These are phyloP conservation scores for Pantherophis guttatus DNA, from an alignment of 2,113 vertebrate species.

Conservation along the genomic window DNA sequence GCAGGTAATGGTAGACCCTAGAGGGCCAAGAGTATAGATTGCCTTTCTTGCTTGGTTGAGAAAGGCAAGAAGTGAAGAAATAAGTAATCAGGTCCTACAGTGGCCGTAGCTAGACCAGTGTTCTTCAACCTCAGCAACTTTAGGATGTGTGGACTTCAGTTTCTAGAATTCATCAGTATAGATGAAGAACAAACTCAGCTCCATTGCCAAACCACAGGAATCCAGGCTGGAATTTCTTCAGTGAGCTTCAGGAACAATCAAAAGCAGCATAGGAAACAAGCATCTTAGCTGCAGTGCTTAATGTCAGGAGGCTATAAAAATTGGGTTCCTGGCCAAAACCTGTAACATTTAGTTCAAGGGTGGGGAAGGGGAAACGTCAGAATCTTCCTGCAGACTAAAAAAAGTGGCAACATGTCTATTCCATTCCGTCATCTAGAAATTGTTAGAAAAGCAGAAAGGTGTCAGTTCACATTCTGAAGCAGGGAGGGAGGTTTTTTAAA, in stretches of 20 bases:
- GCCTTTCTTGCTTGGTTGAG: background rate
- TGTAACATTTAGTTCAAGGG: background rate
- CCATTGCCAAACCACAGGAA: background rate
- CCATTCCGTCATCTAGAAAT: slow-evolving; percentile 40
- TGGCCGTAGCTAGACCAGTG: background rate
- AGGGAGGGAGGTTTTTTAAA: slow-evolving; percentile 30
- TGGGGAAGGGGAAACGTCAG: background rate
- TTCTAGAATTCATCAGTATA: background rate
- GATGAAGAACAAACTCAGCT: background rate
- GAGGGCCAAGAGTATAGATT: background rate
- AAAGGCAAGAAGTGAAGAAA: background rate
- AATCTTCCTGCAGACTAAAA: background rate
- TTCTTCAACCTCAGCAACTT: background rate
- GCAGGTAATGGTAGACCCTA: background rate
- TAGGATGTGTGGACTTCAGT: background rate
- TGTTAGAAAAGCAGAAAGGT: slow-evolving; percentile 31
- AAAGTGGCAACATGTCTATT: background rate
- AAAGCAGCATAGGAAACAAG: background rate
- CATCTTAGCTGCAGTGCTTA: background rate
- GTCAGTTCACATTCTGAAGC: slow-evolving; percentile 49
- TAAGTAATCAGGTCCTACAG: background rate
- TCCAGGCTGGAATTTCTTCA: background rate
- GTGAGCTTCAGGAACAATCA: background rate
- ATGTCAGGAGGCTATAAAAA: slow-evolving; percentile 30
- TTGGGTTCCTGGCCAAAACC: background rate